A percentile compares a stretch with the other conserved stretches of the same genome.
phyloP scores from a whole-genome alignment of 1,140 invertebrate species.

The Pseudoatta argentina region DNA sequence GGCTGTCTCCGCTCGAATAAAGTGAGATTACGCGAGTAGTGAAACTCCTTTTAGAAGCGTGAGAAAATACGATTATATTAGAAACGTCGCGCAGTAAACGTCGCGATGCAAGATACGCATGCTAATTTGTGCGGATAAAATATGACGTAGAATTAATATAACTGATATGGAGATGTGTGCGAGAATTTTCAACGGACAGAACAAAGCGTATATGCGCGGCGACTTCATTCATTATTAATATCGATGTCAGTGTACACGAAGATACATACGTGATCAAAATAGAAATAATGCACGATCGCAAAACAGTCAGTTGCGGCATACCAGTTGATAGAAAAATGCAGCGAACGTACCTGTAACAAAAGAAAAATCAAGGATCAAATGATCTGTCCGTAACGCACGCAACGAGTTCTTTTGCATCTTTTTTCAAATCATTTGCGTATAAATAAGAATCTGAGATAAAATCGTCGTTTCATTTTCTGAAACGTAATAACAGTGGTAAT shows the following conservation, averaged over 20 bases:
- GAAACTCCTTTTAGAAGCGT: neutral
- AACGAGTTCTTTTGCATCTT: neutral
- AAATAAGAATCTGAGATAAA: slow-evolving; percentile 6
- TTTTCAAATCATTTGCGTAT: neutral
- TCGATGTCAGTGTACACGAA: slow-evolving; percentile 63
- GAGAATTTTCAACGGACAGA: slow-evolving; percentile 64
- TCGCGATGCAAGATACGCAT: slow-evolving; percentile 55
- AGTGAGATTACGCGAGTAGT: neutral
- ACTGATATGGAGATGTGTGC: slow-evolving; percentile 32
- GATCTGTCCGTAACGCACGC: neutral
- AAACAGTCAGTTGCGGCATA: neutral
- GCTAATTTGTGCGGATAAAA: slow-evolving; percentile 30
- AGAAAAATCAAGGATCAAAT: slow-evolving; percentile 66
- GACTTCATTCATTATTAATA: slow-evolving; percentile 77
- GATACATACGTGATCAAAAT: slow-evolving; percentile 75
- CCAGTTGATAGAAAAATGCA: slow-evolving; percentile 58
- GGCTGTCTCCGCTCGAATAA: neutral
- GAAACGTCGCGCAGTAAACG: slow-evolving; percentile 23
- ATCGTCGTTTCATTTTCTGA: neutral
- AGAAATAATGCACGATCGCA: slow-evolving; percentile 66
- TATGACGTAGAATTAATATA: slow-evolving; percentile 53
- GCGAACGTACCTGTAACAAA: slow-evolving; percentile 74
- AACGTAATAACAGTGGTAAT: neutral
- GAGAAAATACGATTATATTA: neutral
- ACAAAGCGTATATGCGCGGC: slow-evolving; percentile 61